Evolutionary conservation across 2,797 vertebrate species (phyloP).

Genomic region (Rhinichthys osculus): DNA sequence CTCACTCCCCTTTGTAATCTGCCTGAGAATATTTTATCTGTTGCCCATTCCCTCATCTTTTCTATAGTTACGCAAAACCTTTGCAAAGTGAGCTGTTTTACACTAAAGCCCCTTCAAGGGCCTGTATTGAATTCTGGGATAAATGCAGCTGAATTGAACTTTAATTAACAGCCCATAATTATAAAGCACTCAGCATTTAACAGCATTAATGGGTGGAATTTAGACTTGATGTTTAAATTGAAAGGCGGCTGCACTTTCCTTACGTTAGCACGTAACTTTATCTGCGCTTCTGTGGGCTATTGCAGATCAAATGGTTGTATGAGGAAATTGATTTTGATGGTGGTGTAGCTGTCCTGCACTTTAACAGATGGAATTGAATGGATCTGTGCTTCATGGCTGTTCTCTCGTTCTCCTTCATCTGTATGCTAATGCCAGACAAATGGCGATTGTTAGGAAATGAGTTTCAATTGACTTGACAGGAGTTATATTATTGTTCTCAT

Average conservation of each 20-base stretch:
- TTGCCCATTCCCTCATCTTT: neutral
- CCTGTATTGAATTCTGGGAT: constrained; percentile 48
- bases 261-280: constrained; percentile 18
- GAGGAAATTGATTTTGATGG: constrained; percentile 42
- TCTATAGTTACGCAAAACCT: neutral
- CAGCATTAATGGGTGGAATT: constrained; percentile 54
- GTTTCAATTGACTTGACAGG: constrained; percentile 76
- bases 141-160: constrained; percentile 69
- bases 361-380: constrained; percentile 51
- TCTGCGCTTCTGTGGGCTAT: constrained; percentile 17
- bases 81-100: constrained; percentile 44
- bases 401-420: constrained; percentile 57
- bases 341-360: constrained; percentile 42
- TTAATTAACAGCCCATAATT: constrained; percentile 60
- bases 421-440: constrained; percentile 69
- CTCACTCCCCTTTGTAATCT: constrained; percentile 27
- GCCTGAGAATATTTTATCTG: constrained; percentile 17
- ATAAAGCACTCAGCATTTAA: constrained; percentile 51
- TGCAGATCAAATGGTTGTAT: constrained; percentile 36
- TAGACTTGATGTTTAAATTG: constrained; percentile 55
- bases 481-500: constrained; percentile 73
- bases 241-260: constrained; percentile 47
- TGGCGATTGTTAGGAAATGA: constrained; percentile 73
- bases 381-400: constrained; percentile 22
- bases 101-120: constrained; percentile 14